Evolutionary conservation across 1,140 invertebrate genomes (phyloP).

Genomic region (Anadara kagoshimensis): DNA sequence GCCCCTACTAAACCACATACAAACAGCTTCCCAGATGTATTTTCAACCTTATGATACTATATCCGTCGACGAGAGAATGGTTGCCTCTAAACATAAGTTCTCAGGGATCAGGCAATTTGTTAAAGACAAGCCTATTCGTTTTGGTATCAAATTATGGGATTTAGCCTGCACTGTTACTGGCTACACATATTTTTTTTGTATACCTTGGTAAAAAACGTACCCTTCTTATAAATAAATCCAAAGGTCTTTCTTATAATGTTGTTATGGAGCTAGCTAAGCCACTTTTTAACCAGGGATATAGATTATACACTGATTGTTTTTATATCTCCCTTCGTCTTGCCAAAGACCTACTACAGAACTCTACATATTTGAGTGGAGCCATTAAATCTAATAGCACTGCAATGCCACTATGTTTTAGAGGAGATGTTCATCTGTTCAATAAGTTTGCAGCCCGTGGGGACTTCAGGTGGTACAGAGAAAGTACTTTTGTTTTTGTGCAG

Average conservation of each 20-base stretch:
- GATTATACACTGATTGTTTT: too few species aligned
- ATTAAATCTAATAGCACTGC: conserved; percentile 1
- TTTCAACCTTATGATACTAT: conserved; percentile 1
- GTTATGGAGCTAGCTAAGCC: neutral
- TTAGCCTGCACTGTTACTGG: conserved; percentile 5
- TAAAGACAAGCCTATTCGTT: conserved; percentile 12
- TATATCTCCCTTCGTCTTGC: too few species aligned
- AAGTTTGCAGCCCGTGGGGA: neutral
- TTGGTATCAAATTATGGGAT: conserved; percentile 13
- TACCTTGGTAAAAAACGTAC: conserved; percentile 7
- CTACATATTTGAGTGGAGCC: too few species aligned
- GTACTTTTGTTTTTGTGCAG: conserved; percentile 5
- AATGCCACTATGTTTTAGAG: conserved; percentile 5
- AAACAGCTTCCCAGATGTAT: neutral
- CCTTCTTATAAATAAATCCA: neutral
- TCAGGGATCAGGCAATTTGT: conserved; percentile 6
- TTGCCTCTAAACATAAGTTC: conserved; percentile 7
- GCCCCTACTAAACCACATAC: neutral
- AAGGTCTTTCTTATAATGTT: conserved; percentile 4
- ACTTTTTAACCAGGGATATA: too few species aligned
- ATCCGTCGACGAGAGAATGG: conserved; percentile 11
- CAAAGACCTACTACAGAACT: too few species aligned
- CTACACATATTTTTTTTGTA: conserved; percentile 6
- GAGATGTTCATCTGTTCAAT: neutral
- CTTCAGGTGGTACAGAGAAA: conserved; percentile 13